Conservation (phyloP, 2,888 invertebrate genomes). For the Heliconius erato region DNA sequence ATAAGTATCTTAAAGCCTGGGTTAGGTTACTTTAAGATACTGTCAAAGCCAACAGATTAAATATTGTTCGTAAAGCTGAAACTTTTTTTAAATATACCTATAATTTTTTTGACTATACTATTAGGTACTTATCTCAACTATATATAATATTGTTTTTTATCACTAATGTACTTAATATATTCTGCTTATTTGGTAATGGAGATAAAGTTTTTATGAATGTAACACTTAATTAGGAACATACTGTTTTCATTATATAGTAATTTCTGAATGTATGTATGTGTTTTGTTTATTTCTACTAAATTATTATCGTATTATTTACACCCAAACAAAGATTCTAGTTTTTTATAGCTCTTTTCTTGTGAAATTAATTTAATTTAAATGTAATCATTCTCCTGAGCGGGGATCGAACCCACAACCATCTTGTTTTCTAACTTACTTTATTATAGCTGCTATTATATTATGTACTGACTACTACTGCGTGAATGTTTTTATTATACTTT, state of each 20-base stretch:
- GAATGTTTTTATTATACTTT: constrained; percentile 15
- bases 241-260: neutral
- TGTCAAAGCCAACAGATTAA: no score
- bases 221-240: neutral
- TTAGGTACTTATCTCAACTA: no score
- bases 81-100: no score
- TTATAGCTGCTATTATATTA: neutral
- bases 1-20: neutral
- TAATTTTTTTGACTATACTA: neutral
- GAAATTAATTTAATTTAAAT: no score
- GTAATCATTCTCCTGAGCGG: no score
- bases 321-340: neutral
- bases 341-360: neutral
- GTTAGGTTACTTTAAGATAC: neutral
- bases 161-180: neutral
- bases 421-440: neutral
- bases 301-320: neutral
- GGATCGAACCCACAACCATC: neutral
- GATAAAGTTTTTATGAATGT: neutral
- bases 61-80: no score
- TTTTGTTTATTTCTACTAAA: neutral
- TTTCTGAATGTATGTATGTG: neutral
- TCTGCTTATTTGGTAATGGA: neutral
- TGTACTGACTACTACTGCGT: neutral
- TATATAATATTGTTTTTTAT: no score